Conservation (phyloP, 2,797 vertebrate species). For the Chelonia mydas region DNA sequence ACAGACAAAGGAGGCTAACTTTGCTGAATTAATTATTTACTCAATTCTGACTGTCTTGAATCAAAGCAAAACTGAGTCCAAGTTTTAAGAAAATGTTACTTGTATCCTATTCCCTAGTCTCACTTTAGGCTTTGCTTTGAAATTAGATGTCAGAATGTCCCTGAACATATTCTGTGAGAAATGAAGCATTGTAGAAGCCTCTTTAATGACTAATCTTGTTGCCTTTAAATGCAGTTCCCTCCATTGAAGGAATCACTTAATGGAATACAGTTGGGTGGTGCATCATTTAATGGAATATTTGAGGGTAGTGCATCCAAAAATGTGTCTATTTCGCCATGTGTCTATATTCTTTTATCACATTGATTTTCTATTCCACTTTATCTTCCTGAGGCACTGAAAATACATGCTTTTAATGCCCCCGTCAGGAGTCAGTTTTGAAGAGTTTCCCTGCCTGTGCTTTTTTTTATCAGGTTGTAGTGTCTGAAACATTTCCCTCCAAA, state of each 20-base stretch:
- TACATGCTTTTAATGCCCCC: conserved; percentile 14
- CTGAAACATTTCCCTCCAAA: neutral
- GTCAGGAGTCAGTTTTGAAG: conserved; percentile 10
- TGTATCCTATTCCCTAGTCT: conserved; percentile 37
- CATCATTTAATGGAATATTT: conserved; percentile 39
- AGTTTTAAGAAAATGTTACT: conserved; percentile 51
- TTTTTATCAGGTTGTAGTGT: neutral
- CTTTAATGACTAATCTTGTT: conserved; percentile 42
- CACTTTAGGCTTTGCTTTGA: neutral
- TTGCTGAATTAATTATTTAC: neutral
- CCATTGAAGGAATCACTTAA: conserved; percentile 27
- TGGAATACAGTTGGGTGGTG: neutral
- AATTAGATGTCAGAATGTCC: conserved; percentile 64
- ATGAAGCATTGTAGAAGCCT: conserved; percentile 51
- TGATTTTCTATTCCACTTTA: conserved; percentile 5
- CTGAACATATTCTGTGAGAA: conserved; percentile 42
- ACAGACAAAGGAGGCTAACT: conserved; percentile 16
- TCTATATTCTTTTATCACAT: conserved; percentile 19
- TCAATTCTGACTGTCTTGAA: neutral
- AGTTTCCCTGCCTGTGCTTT: neutral
- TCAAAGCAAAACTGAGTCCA: neutral
- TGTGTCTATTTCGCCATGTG: neutral
- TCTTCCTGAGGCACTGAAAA: neutral
- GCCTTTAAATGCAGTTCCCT: conserved; percentile 49
- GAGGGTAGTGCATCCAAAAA: conserved; percentile 17